These are phyloP conservation scores for Epinephelus moara DNA, from an alignment of 2,113 vertebrate genomes.

Conservation along the genomic window DNA sequence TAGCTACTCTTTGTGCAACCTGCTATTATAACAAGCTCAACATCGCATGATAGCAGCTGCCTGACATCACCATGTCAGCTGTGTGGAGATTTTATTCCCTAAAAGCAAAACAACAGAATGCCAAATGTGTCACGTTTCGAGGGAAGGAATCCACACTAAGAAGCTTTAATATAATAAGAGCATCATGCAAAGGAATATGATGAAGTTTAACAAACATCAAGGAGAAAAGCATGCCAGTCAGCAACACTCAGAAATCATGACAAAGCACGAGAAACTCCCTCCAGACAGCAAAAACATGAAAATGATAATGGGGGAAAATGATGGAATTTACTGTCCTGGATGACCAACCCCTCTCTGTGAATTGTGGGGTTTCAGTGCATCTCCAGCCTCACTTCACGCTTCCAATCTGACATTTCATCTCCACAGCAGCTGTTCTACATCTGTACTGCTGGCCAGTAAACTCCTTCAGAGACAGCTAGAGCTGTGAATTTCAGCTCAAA, in stretches of 20 bases:
- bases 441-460: slow-evolving; percentile 36
- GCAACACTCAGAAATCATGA: slow-evolving; percentile 10
- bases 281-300: slow-evolving; percentile 11
- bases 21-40: no score
- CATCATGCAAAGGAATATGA: not conserved
- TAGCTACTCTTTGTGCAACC: no score
- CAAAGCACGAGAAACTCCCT: slow-evolving; percentile 27
- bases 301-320: not conserved
- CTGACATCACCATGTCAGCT: no score
- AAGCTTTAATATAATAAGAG: not conserved
- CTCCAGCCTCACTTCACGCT: slow-evolving; percentile 14
- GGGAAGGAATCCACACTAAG: not conserved
- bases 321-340: slow-evolving; percentile 1
- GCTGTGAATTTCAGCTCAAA: slow-evolving; percentile 19
- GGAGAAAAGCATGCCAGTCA: not conserved
- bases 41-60: no score
- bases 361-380: slow-evolving; percentile 29
- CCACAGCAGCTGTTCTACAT: slow-evolving; percentile 68
- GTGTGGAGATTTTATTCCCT: no score
- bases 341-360: slow-evolving; percentile 8
- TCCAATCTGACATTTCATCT: slow-evolving; percentile 50
- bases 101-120: slow-evolving; percentile 8
- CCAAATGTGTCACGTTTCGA: not conserved
- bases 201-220: not conserved
- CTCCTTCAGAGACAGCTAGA: slow-evolving; percentile 1